Evolutionary conservation across 2,797 vertebrate genomes (phyloP).

Genomic region (Hyperoplus lanceolatus): DNA sequence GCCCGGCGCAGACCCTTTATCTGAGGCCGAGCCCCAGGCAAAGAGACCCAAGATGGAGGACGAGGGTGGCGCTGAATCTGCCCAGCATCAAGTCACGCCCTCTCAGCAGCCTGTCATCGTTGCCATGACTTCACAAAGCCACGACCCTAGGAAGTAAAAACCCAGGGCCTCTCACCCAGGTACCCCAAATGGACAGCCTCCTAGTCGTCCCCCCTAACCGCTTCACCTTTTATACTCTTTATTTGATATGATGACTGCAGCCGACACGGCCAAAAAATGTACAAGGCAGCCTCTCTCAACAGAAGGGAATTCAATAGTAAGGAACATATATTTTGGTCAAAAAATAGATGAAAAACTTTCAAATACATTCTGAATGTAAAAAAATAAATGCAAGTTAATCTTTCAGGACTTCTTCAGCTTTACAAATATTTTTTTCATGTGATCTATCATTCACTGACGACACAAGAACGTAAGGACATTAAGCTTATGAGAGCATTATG

Average conservation of each 20-base stretch:
- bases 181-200: conserved; percentile 61
- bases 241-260: conserved; percentile 65
- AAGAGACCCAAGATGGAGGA: conserved; percentile 93
- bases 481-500: conserved; percentile 50
- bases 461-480: conserved; percentile 29
- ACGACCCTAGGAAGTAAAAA: conserved; percentile 78
- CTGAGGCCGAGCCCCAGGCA: conserved; percentile 88
- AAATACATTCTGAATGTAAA: conserved; percentile 49
- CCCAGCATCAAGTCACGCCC: conserved; percentile 66
- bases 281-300: conserved; percentile 60
- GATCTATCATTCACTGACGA: conserved; percentile 35
- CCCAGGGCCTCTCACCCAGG: conserved; percentile 52
- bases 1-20: conserved; percentile 80
- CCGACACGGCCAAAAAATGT: conserved; percentile 50
- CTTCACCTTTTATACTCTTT: conserved; percentile 64
- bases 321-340: conserved; percentile 52
- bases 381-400: conserved; percentile 20
- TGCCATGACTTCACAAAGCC: conserved; percentile 80
- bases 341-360: conserved; percentile 44
- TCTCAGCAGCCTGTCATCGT: conserved; percentile 87
- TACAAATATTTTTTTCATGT: conserved; percentile 45
- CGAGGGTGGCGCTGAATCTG: conserved; percentile 64
- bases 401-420: conserved; percentile 64
- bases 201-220: conserved; percentile 44
- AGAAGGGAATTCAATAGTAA: conserved; percentile 67